Percentiles rank a stretch among this genome's conserved stretches.
phyloP scores from a whole-genome alignment of 2,113 vertebrate species.

The Pangasianodon hypophthalmus region DNA sequence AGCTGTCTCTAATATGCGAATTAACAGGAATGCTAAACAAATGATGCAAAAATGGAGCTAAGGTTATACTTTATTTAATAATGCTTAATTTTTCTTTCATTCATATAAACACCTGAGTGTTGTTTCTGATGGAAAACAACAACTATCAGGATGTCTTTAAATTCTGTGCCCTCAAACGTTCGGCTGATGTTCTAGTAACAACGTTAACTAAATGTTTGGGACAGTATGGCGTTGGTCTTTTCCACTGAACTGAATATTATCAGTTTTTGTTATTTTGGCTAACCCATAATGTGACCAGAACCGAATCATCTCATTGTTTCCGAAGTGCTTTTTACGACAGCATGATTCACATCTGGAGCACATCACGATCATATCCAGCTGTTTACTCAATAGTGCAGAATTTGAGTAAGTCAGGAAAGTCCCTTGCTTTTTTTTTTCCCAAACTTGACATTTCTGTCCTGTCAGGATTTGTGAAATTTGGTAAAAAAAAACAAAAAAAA shows the following conservation, averaged over 20 bases:
- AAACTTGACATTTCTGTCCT: neutral
- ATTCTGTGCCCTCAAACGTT: neutral
- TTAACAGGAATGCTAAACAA: too few relatives aligned
- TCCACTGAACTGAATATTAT: too few relatives aligned
- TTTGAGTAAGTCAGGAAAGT: neutral
- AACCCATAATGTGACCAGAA: neutral
- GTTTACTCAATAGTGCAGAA: neutral
- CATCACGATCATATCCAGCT: constrained; percentile 1
- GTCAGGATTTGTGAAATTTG: neutral
- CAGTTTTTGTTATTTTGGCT: neutral
- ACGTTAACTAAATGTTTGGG: neutral
- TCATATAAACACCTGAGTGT: neutral
- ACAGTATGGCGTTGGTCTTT: neutral
- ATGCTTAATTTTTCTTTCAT: too few relatives aligned
- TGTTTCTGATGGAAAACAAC: neutral
- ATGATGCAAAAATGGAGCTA: too few relatives aligned
- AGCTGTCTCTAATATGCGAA: neutral
- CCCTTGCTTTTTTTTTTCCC: neutral
- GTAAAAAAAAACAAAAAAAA: neutral
- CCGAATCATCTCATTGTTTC: neutral
- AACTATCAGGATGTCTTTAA: neutral
- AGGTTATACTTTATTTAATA: too few relatives aligned
- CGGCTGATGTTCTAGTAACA: neutral
- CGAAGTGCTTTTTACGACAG: too few relatives aligned
- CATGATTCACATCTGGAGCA: constrained; percentile 18